phyloP scores from a whole-genome alignment of 2,113 vertebrate species.

The Tupaia chinensis region DNA sequence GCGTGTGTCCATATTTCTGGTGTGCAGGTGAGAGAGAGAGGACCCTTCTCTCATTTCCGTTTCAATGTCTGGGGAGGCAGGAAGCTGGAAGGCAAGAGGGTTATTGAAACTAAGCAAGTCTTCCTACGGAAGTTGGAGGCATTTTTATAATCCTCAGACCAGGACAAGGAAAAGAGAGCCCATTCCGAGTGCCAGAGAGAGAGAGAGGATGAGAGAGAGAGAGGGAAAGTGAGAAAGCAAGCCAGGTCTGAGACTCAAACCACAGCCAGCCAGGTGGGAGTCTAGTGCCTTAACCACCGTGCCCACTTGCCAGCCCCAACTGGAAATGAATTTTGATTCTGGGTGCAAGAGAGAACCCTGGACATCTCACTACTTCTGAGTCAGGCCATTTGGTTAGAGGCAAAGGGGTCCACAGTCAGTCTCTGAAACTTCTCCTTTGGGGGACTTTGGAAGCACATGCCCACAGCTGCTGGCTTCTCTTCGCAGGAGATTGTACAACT shows the following conservation, averaged over 20 bases:
- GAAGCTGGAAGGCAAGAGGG: neutral
- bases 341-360: neutral
- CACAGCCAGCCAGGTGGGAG: too few relatives aligned
- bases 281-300: too few relatives aligned
- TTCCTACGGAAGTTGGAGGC: neutral
- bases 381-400: neutral
- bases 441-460: conserved; percentile 15
- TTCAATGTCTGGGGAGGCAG: neutral
- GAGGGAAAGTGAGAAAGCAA: too few relatives aligned
- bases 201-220: too few relatives aligned
- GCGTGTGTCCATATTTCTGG: neutral
- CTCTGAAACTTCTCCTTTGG: conserved; percentile 3
- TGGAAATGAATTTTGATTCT: neutral
- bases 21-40: neutral
- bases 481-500: neutral
- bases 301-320: too few relatives aligned
- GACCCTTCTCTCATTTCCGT: neutral
- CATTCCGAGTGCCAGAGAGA: neutral
- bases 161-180: neutral
- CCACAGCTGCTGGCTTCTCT: conserved; percentile 38
- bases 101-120: neutral
- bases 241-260: too few relatives aligned
- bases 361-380: neutral
- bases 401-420: neutral
- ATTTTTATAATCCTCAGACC: neutral